Percentiles rank a stretch among this genome's conserved stretches.
Evolutionary conservation across 2,113 vertebrate species (phyloP).

Genomic region (Mungos mungo): DNA sequence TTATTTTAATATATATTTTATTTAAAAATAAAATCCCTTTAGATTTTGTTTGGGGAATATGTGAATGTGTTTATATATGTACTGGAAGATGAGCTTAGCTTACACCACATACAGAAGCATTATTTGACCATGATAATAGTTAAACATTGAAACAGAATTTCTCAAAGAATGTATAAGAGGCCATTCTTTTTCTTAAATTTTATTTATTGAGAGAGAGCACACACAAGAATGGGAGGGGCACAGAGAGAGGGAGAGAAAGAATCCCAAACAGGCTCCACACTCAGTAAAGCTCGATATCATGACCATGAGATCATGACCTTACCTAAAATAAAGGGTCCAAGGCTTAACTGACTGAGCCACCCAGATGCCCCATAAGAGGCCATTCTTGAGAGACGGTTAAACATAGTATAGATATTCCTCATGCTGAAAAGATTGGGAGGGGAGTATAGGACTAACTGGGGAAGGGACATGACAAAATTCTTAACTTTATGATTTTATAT

Average conservation of each 20-base stretch:
- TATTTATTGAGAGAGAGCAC: too few relatives aligned
- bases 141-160: background rate
- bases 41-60: background rate
- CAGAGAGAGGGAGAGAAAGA: too few relatives aligned
- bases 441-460: background rate
- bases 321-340: too few relatives aligned
- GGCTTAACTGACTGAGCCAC: too few relatives aligned
- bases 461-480: background rate
- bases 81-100: background rate
- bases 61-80: background rate
- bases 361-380: background rate
- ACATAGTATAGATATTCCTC: background rate
- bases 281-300: too few relatives aligned
- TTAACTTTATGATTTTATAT: constrained; percentile 2
- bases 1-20: too few relatives aligned
- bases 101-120: background rate
- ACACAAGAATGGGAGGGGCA: too few relatives aligned
- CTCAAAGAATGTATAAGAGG: background rate
- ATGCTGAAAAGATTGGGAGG: background rate
- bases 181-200: background rate
- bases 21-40: background rate
- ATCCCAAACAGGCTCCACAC: too few relatives aligned
- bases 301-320: too few relatives aligned
- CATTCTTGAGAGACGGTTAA: background rate
- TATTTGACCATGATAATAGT: background rate